phyloP scores from a whole-genome alignment of 2,113 vertebrate species.

The Calonectris borealis region DNA sequence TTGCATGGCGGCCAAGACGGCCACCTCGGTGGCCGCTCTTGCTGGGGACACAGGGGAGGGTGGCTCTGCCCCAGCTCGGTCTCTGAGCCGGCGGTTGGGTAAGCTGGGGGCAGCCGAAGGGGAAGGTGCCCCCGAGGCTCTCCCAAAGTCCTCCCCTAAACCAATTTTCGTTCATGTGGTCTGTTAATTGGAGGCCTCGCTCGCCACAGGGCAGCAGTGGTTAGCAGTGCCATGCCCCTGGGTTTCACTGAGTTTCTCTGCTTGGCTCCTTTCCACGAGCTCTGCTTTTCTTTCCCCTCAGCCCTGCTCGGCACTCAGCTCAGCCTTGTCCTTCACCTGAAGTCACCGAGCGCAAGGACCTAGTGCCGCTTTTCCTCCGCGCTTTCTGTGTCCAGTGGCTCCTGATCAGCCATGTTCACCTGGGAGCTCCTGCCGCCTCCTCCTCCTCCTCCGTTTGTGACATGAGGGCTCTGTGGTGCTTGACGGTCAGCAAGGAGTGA shows the following conservation, averaged over 20 bases:
- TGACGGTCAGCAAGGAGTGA: neutral
- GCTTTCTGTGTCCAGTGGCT: neutral
- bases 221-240: neutral
- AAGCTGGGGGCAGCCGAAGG: neutral
- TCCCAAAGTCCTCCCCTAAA: neutral
- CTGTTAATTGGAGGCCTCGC: neutral
- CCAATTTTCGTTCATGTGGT: neutral
- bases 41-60: neutral
- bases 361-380: rapidly evolving
- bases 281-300: neutral
- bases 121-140: neutral
- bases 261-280: neutral
- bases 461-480: neutral
- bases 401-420: neutral
- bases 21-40: rapidly evolving
- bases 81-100: neutral
- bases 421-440: neutral
- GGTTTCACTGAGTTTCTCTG: neutral
- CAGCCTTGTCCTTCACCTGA: constrained; percentile 10
- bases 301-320: neutral
- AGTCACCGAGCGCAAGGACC: neutral
- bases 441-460: neutral
- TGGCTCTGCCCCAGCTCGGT: neutral
- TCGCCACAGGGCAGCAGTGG: neutral
- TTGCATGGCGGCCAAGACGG: rapidly evolving